A percentile compares a stretch with the other conserved stretches of the same genome.
Conservation (phyloP, 2,888 invertebrate genomes). For the Osmoderma eremita region DNA sequence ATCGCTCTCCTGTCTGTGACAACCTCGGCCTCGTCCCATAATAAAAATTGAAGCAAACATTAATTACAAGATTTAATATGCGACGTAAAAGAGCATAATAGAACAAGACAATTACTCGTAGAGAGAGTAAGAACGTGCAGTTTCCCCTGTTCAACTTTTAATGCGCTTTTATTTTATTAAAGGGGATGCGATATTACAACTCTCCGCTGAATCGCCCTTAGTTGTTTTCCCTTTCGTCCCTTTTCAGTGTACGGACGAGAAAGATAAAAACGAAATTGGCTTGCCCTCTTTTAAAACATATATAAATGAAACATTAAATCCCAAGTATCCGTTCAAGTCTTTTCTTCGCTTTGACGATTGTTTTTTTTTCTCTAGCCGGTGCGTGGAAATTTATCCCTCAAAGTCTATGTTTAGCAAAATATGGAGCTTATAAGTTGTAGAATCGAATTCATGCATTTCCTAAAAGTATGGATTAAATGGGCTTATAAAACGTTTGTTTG, state of each 20-base stretch:
- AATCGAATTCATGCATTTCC: background rate
- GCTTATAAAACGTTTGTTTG: background rate
- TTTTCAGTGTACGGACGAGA: constrained; percentile 2
- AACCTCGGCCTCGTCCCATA: background rate
- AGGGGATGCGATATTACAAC: constrained; percentile 18
- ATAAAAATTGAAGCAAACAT: constrained; percentile 42
- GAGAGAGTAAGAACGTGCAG: constrained; percentile 8
- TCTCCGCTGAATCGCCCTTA: background rate
- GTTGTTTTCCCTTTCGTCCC: background rate
- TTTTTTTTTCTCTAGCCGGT: constrained; percentile 16
- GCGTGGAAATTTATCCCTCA: background rate
- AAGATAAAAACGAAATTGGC: constrained; percentile 36
- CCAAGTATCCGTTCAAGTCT: constrained; percentile 23
- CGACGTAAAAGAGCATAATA: constrained; percentile 26
- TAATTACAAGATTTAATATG: constrained; percentile 37
- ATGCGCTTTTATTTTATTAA: constrained; percentile 35
- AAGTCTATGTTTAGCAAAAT: constrained; percentile 24
- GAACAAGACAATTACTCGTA: constrained; percentile 32
- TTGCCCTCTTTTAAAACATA: constrained; percentile 16
- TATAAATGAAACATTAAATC: constrained; percentile 39
- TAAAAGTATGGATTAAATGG: background rate
- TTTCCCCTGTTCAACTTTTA: constrained; percentile 26
- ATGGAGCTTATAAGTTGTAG: background rate
- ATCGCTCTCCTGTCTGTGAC: background rate
- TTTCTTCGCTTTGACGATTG: constrained; percentile 12